Evolutionary conservation across 1,140 invertebrate genomes (phyloP), one percentile per base, ranked within the genome.

Genomic region (Drosophila sp.): DNA sequence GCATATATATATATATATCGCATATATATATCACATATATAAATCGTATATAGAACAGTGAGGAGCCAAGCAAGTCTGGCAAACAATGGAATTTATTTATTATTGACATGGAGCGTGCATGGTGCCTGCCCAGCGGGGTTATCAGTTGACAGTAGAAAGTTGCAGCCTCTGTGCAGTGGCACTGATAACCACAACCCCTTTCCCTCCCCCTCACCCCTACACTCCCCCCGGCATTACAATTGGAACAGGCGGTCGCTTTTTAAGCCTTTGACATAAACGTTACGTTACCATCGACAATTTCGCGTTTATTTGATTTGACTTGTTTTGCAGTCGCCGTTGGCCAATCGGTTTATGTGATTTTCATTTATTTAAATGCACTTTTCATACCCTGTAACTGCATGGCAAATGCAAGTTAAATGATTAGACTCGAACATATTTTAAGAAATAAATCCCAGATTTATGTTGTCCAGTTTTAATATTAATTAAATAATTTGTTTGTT

Each of bases 11-110:
- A 58, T 45, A 61, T 76, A 57, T 45, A 40, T n/a, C n/a, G n/a
- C n/a, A 57, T 79, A 45, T 48, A 29, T 50, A 11, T 38, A 7
- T 59, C 1, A 1, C 21, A 29, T 21, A 36, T 14, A 40, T 50
- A 14, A 16, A 59, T 40, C 25, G 57, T 32, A 71, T 53, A 62
- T 80, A 62, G 63, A 46, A 67, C 27, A 36, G 72, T 41, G 70
- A 32, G 54, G 13, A 29, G 54, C 11, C 40, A 61, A 29, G 38
- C 53, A 48, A 34, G 62, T 36, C 41, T 14, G 63, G 78, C 75
- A 87, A 86, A 87, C 82, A 86, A 86, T 87, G 82, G 78, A 58
- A 89, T 83, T 82, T 87, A 87, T 87, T 87, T 87, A 87, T 87
- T 87, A 87, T 87, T 87, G 82, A 87, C 82, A 79, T 82, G 59